A percentile compares a stretch with the other conserved stretches of the same genome.
Conservation (phyloP, 2,113 vertebrate species). For the Antechinus stuartii region DNA sequence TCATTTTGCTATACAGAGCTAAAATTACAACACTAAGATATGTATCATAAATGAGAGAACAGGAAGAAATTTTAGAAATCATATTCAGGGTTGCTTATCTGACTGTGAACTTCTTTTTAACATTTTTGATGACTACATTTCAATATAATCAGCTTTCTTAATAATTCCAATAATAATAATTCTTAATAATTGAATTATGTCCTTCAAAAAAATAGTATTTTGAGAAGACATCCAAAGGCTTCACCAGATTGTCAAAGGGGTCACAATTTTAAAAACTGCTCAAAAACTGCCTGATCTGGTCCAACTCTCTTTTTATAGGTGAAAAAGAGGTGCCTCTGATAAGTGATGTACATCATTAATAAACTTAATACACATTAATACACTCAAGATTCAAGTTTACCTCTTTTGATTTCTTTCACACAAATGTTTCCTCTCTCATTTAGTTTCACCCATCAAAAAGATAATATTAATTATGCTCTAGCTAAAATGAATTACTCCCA, state of each 20-base stretch:
- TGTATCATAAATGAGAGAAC: not conserved
- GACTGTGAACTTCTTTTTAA: not conserved
- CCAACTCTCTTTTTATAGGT: not conserved
- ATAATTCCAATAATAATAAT: not conserved
- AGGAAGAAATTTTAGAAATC: not conserved
- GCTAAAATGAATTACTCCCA: constrained; percentile 26
- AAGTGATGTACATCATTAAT: not conserved
- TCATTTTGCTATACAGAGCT: constrained; percentile 1
- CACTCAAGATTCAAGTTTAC: not conserved
- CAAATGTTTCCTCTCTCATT: not conserved
- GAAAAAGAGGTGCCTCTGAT: not conserved
- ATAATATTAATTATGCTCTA: constrained; percentile 39
- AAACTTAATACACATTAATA: not conserved
- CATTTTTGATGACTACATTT: constrained; percentile 37
- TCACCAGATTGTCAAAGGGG: not conserved
- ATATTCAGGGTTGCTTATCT: not conserved
- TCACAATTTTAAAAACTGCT: not conserved
- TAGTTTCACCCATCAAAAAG: not conserved
- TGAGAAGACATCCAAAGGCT: not conserved
- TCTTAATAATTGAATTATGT: not conserved
- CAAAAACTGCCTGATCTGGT: not conserved
- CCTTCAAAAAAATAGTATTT: not conserved
- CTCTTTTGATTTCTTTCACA: not conserved
- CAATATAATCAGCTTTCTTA: not conserved
- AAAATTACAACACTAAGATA: not conserved